A percentile compares a stretch with the other conserved stretches of the same genome.
Evolutionary conservation across 2,888 invertebrate species (phyloP).

Genomic region (Melieria crassipennis): DNA sequence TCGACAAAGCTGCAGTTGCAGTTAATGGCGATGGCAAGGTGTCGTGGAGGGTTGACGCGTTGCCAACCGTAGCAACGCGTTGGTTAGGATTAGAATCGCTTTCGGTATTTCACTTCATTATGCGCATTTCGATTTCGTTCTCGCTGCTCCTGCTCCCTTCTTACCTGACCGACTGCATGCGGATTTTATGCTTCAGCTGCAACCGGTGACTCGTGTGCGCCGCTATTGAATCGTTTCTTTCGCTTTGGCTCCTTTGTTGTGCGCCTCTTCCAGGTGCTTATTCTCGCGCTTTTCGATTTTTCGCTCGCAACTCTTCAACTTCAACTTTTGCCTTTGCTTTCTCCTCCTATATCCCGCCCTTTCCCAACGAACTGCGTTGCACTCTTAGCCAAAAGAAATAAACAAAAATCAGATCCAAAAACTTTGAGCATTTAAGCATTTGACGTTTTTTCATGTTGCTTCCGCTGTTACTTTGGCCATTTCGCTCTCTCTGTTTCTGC

Average conservation of each 20-base stretch:
- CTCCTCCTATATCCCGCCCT: too few species aligned
- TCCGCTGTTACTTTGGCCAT: background rate
- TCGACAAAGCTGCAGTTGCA: background rate
- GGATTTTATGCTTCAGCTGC: background rate
- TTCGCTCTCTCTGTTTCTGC: background rate
- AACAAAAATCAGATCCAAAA: too few species aligned
- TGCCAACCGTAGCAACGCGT: slow-evolving; percentile 7
- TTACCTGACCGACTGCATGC: background rate
- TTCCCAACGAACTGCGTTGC: too few species aligned
- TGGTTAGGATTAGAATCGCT: slow-evolving; percentile 27
- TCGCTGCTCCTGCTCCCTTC: background rate
- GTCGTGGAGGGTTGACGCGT: background rate
- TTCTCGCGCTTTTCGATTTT: too few species aligned
- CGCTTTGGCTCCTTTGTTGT: too few species aligned
- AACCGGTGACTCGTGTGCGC: too few species aligned
- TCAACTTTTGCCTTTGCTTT: too few species aligned
- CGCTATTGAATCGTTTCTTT: too few species aligned
- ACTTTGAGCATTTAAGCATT: background rate
- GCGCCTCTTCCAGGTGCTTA: too few species aligned
- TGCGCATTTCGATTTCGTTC: background rate
- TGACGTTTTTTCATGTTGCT: background rate
- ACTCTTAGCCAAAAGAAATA: too few species aligned
- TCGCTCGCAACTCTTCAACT: too few species aligned
- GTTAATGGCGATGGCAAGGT: background rate
- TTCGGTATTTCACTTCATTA: slow-evolving; percentile 13